Evolutionary conservation across 1,140 invertebrate species (phyloP).

Genomic region (Carposina sasakii): DNA sequence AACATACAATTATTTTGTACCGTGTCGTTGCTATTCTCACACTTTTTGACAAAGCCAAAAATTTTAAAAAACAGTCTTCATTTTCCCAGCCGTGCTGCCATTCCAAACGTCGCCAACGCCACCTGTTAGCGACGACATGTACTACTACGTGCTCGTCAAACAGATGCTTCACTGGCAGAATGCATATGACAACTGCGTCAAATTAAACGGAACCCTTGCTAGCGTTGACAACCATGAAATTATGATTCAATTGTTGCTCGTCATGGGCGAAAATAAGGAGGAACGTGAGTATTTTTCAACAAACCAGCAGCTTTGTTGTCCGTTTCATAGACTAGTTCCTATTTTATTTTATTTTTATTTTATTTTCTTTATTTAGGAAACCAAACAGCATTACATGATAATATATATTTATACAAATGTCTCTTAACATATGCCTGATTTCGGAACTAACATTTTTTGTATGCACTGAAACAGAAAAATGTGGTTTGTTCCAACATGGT

Average conservation of each 20-base stretch:
- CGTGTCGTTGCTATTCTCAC: too few species aligned
- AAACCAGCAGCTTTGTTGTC: conserved; percentile 14
- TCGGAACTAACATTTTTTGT: too few species aligned
- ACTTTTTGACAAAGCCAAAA: too few species aligned
- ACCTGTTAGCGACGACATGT: conserved; percentile 54
- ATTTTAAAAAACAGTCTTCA: too few species aligned
- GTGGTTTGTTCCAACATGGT: too few species aligned
- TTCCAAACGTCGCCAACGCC: conserved; percentile 16
- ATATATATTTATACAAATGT: too few species aligned
- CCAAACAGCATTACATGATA: too few species aligned
- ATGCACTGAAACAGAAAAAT: too few species aligned
- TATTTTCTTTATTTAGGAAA: neutral
- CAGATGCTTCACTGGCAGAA: conserved; percentile 55
- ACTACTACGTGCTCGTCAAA: conserved; percentile 48
- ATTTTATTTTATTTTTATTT: conserved; percentile 25
- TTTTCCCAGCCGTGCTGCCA: conserved; percentile 22
- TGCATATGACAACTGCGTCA: conserved; percentile 51
- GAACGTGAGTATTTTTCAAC: conserved; percentile 44
- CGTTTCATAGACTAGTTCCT: conserved; percentile 15
- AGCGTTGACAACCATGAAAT: conserved; percentile 44
- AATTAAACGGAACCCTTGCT: conserved; percentile 52
- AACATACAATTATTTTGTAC: too few species aligned
- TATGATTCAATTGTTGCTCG: conserved; percentile 43
- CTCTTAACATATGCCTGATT: too few species aligned
- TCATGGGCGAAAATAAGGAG: conserved; percentile 61